Evolutionary conservation across 1,140 invertebrate species (phyloP).

Genomic region (Drosophila willistoni): DNA sequence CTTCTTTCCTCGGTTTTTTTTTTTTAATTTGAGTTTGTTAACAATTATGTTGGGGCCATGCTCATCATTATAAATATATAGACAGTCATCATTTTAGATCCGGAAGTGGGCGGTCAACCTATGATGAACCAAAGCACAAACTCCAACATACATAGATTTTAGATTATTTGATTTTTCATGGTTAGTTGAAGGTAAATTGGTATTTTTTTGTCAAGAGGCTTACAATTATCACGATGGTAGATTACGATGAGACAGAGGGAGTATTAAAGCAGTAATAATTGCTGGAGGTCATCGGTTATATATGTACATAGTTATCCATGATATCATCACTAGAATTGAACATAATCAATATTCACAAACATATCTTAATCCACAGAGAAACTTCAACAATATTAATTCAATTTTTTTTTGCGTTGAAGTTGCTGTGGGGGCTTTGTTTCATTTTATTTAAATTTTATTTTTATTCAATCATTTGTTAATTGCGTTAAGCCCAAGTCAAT

Average conservation of each 20-base stretch:
- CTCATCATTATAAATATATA: slow-evolving; percentile 12
- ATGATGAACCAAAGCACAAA: background rate
- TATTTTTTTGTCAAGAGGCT: slow-evolving; percentile 3
- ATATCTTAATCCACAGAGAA: slow-evolving; percentile 7
- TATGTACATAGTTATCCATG: background rate
- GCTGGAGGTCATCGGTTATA: slow-evolving; percentile 1
- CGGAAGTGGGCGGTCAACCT: slow-evolving; percentile 5
- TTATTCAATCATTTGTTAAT: slow-evolving; percentile 61
- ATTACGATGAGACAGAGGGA: background rate
- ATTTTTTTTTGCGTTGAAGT: slow-evolving; percentile 25
- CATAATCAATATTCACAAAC: slow-evolving; percentile 11
- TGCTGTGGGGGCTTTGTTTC: slow-evolving; percentile 27
- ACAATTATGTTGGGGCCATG: slow-evolving; percentile 19
- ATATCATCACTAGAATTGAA: slow-evolving; percentile 9
- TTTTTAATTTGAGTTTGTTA: slow-evolving; percentile 28
- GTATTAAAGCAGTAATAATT: background rate
- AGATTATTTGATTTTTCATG: slow-evolving; percentile 56
- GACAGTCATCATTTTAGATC: slow-evolving; percentile 6
- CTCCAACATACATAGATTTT: slow-evolving; percentile 11
- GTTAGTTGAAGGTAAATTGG: slow-evolving; percentile 29
- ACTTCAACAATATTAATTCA: slow-evolving; percentile 17
- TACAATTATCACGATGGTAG: slow-evolving; percentile 2
- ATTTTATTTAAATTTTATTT: slow-evolving; percentile 32
- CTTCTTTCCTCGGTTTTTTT: background rate
- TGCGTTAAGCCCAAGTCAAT: slow-evolving; percentile 70